Evolutionary conservation across 2,888 invertebrate species (phyloP), one percentile per base, ranked within the genome.

Genomic region (Noctua janthe): DNA sequence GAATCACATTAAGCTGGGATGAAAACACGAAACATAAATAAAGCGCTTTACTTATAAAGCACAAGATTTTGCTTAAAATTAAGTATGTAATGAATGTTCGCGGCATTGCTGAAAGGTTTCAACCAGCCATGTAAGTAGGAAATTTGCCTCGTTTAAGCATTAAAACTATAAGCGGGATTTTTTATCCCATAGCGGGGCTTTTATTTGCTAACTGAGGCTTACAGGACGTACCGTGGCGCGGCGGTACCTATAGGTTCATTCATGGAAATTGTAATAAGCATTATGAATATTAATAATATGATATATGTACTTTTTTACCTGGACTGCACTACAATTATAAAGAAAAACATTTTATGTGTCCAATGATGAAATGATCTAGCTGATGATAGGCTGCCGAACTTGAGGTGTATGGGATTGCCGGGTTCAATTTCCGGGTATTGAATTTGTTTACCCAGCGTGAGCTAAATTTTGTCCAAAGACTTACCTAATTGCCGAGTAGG

Each of bases 81-180:
- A 78, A 84, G 67, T 71, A 67, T 66, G 70, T 69, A 69, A 87
- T 76, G 51, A 83, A 86, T 84, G 76, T 81, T 81, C 47, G 49
- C 81, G 67, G 64, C 76, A 75, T 29, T 76, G 72, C 85, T 85
- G 78, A 77, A 87, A 79, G 71, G 81, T 85, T 81, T 81, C 71
- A 87, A 81, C 88, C 72, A 70, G 86, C 70, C 83, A 67, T 81
- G 80, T 78, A 77, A 81, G 80, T 86, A 81, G 81, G 66, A 79
- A 87, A 83, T 89, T 88, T 85, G 71, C 86, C 83, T 85, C 85
- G 88, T 88, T 88, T 81, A 78, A 85, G 77, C 85, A 84, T 88
- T 90, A 85, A 88, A 87, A 89, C 84, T 89, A 88, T 88, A 87
- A 89, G 82, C 87, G 71, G 78, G 72, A 76, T 74, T 85, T 89